A percentile compares a stretch with the other conserved stretches of the same genome.
Evolutionary conservation across 2,797 vertebrate genomes (phyloP).

Genomic region (Sebastes itinus): DNA sequence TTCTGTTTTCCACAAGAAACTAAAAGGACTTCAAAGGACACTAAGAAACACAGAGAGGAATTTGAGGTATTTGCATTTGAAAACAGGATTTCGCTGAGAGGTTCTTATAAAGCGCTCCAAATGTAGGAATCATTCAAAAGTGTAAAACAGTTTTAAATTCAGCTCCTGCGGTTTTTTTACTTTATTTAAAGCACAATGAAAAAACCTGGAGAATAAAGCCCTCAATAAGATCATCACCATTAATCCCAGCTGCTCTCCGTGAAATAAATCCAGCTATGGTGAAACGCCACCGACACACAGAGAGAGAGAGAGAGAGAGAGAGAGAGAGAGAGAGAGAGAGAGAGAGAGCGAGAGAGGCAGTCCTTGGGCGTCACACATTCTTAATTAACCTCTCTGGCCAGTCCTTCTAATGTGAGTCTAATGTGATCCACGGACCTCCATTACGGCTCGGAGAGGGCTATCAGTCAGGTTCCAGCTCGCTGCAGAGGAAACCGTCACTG

Average conservation of each 20-base stretch:
- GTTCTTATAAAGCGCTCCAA: slow-evolving; percentile 18
- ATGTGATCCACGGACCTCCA: slow-evolving; percentile 73
- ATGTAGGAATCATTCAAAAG: slow-evolving; percentile 12
- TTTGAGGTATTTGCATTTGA: slow-evolving; percentile 43
- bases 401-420: slow-evolving; percentile 62
- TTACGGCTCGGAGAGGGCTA: slow-evolving; percentile 67
- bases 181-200: slow-evolving; percentile 25
- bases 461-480: slow-evolving; percentile 68
- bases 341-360: slow-evolving; percentile 9
- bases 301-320: slow-evolving; percentile 7
- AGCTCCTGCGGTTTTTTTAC: not conserved
- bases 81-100: slow-evolving; percentile 29
- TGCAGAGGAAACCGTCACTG: slow-evolving; percentile 61
- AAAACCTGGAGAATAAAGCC: not conserved
- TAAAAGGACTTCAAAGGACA: slow-evolving; percentile 1
- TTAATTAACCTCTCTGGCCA: slow-evolving; percentile 76
- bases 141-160: slow-evolving; percentile 25
- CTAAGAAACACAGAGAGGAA: slow-evolving; percentile 1
- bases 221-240: slow-evolving; percentile 35
- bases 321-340: slow-evolving; percentile 9
- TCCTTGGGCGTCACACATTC: slow-evolving; percentile 45
- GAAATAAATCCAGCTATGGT: slow-evolving; percentile 34
- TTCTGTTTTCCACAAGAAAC: not conserved
- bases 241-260: slow-evolving; percentile 24
- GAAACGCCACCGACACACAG: not conserved